Evolutionary conservation across 1,140 invertebrate species (phyloP).

Genomic region (Metaphire vulgaris): DNA sequence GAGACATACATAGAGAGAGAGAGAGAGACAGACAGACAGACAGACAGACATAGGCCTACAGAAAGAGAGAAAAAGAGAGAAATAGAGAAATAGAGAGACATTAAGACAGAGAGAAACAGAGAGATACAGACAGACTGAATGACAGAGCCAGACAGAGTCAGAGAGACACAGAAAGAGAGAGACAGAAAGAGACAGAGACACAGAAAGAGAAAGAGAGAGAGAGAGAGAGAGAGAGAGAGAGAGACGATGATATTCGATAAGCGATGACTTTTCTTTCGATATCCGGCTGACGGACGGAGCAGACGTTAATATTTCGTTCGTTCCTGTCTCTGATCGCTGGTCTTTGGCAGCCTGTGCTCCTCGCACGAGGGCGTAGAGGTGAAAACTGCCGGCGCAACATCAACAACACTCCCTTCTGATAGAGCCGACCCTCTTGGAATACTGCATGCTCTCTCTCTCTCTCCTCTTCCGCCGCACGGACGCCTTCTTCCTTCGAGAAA

Average conservation of each 20-base stretch:
- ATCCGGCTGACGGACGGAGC: not conserved
- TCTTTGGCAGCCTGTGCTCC: not conserved
- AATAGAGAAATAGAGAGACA: too few relatives aligned
- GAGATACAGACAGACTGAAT: not conserved
- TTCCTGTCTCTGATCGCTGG: not conserved
- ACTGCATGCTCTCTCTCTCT: not conserved
- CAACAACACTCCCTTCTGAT: not conserved
- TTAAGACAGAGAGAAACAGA: not conserved
- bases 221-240: slow-evolving; percentile 1
- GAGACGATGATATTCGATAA: not conserved
- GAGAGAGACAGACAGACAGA: too few relatives aligned
- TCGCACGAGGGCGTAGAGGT: too few relatives aligned
- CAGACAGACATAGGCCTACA: too few relatives aligned
- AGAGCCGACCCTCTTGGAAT: not conserved
- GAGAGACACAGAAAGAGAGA: too few relatives aligned
- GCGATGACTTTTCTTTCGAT: not conserved
- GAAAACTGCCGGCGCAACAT: too few relatives aligned
- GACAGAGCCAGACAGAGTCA: not conserved
- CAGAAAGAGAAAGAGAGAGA: not conserved
- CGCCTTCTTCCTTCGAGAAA: not conserved
- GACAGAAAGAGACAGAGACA: too few relatives aligned
- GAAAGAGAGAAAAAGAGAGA: too few relatives aligned
- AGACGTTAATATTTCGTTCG: not conserved
- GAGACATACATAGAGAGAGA: too few relatives aligned
- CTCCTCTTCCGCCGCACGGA: not conserved